Evolutionary conservation across 2,797 vertebrate genomes (phyloP), one percentile per base, ranked within the genome.

Genomic region (Balearica regulorum): DNA sequence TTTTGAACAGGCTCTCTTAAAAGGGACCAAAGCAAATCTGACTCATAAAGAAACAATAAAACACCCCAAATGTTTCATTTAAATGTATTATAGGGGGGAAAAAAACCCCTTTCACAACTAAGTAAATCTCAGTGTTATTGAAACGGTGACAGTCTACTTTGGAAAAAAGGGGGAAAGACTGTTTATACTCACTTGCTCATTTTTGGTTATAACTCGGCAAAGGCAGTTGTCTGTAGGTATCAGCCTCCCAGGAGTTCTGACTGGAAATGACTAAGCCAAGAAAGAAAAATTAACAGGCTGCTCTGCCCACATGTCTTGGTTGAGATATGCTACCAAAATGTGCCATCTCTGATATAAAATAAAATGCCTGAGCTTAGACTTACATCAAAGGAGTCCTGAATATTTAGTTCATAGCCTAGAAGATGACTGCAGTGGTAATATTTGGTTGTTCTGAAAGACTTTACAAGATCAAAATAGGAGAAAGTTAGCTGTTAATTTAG

Each of bases 401-500:
- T 55, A 44, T 86, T 91, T 62, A 33, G 31, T 87, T 89, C 60
- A 15, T 70, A 62, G 65, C 90, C 58, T 85, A 55, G 71, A 53
- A 80, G 72, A 65, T 54, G 84, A 72, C 69, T 86, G 87, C 68
- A 83, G 39, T 31, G 26, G n/a, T 90, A 92, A 58, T 73, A 60
- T 14, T 89, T 54, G 35, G 79, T 95, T 81, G 62, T 89, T 90
- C 89, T 87, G 65, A 72, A 91, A 60, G 88, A 70, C 76, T 94
- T 91, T 91, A 85, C 53, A 91, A 73, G 91, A 95, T 80, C 77
- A 94, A 94, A 96, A 90, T 70, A 86, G 70, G 73, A 88, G 87
- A 95, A 94, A 86, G 96, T 83, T 92, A 97, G 75, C 86, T 93
- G 91, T 96, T 97, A 95, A 97, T 94, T 94, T 96, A 95, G 94